Percentiles rank a stretch among this genome's conserved stretches.
Evolutionary conservation across 2,113 vertebrate species (phyloP).

Genomic region (Ia io): DNA sequence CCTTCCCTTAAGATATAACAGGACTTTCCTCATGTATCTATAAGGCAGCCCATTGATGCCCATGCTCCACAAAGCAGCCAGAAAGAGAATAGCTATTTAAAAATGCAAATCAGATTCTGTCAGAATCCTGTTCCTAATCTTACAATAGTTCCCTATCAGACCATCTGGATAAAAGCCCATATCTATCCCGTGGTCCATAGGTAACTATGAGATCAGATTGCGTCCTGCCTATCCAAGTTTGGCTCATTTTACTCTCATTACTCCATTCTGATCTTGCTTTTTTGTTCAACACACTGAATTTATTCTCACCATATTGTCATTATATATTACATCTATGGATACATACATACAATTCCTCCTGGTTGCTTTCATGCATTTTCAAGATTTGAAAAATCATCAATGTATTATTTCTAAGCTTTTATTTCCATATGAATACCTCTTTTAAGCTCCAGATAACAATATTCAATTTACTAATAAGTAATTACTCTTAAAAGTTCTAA

Average conservation of each 20-base stretch:
- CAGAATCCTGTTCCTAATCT: neutral
- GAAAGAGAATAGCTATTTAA: neutral
- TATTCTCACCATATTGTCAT: neutral
- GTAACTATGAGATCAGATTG: neutral
- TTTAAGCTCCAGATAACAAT: neutral
- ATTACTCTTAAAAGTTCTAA: neutral
- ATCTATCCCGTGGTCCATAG: fast-evolving
- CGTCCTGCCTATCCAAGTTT: neutral
- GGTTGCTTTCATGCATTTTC: neutral
- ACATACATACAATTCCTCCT: neutral
- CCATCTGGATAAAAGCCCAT: neutral
- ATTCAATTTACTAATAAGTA: neutral
- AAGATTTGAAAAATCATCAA: neutral
- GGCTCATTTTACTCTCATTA: neutral
- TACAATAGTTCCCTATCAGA: neutral
- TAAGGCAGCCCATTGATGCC: neutral
- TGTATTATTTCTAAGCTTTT: neutral
- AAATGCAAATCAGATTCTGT: neutral
- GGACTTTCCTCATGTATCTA: neutral
- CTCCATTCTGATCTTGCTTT: neutral
- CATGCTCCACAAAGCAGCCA: neutral
- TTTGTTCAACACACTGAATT: neutral
- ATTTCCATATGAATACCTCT: neutral
- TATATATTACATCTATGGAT: neutral
- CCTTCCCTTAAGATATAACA: neutral